Base-by-base conservation (phyloP, 2,888 invertebrate species). In the Leptinotarsa rubiginosa region DNA sequence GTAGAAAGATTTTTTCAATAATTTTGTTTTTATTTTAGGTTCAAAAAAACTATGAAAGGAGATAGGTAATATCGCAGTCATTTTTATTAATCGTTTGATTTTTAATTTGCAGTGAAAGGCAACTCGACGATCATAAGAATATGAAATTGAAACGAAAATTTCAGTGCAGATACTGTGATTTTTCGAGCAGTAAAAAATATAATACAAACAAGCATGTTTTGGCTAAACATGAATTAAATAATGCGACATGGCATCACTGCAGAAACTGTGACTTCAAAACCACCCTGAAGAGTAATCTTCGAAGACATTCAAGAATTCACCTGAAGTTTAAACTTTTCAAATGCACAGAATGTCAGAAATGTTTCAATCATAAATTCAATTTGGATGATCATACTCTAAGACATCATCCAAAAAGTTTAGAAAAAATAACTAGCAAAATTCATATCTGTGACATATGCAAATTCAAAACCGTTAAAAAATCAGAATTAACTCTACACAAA, bases 401-500 rank as follows among this genome's bases (percentile, higher is more conserved):
- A 1, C 3, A 69, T 20, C 75, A 75, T 67, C 47, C 47, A n/a
- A 5, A 66, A 20, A 47, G 59, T n/a, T 22, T 15, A 2, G 22
- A 65, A 3, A 47, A 25, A 7, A 59, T 69, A 49, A 47, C 69
- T 7, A 56, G 47, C 1, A 71, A 77, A 69, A 65, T 71, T 47
- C 64, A 62, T 50, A 18, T 2, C 0, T 78, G 78, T 41, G 20
- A 50, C 49, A 22, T 13, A 5, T 78, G 78, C 67, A 50, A 62
- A 69, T 77, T 50, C 52, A 70, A 74, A 68, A 73, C 78, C 16
- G 47, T 69, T 4, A 15, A 47, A 4, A 56, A 12, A 13, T 31
- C 59, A 52, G 13, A 65, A 68, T 65, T 77, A 18, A 71, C 25
- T 47, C 13, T 0, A 16, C 79, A 79, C 67, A 54, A 75, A 18